Base-by-base conservation (phyloP, 2,113 vertebrate genomes). In the Gorsachius goisagi region DNA sequence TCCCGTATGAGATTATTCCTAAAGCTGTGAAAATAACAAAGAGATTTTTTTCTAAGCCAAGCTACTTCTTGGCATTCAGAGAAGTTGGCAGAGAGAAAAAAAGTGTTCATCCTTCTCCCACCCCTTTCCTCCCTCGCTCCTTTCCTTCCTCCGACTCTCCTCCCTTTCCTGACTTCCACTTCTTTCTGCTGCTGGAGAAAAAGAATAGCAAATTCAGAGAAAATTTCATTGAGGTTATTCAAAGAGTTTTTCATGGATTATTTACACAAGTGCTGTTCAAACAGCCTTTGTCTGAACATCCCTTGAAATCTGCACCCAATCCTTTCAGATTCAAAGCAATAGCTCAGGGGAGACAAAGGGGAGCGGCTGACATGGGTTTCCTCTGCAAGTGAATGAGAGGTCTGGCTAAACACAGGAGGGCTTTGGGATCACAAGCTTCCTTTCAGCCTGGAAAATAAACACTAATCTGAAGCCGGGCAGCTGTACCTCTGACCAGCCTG, bases 391-490 rank as follows among this genome's bases (percentile, higher is more conserved):
- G 88, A 97, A 92, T 87, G 78, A 94, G 93, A 91, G 94, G 88
- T 95, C 80, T 91, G 91, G 82, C 91, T 93, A 89, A 97, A 96
- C 92, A 96, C 87, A 88, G 92, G 53, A 80, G 82, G 86, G 76
- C 90, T 97, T 93, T 86, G 83, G 96, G 93, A 95, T 91, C 89
- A 89, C 93, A 71, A 56, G 88, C 85, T 90, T 74, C 93, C 75
- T 96, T 97, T 97, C 95, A 97, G 96, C 58, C 86, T 88, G 94
- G 67, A 95, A 97, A 93, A 95, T 77, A 97, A 97, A 97, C 94
- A 97, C 81, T 33, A 62, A 13, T 74, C 50, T 63, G 74, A 75
- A 94, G 66, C 53, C 22, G 6, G 92, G 92, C 97, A 97, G 96
- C 88, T 94, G 95, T 78, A 93, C 23, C 66, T 47, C 95, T 5